A percentile compares a stretch with the other conserved stretches of the same genome.
Evolutionary conservation across 1,140 invertebrate genomes (phyloP).

Genomic region (Nephotettix cincticeps): DNA sequence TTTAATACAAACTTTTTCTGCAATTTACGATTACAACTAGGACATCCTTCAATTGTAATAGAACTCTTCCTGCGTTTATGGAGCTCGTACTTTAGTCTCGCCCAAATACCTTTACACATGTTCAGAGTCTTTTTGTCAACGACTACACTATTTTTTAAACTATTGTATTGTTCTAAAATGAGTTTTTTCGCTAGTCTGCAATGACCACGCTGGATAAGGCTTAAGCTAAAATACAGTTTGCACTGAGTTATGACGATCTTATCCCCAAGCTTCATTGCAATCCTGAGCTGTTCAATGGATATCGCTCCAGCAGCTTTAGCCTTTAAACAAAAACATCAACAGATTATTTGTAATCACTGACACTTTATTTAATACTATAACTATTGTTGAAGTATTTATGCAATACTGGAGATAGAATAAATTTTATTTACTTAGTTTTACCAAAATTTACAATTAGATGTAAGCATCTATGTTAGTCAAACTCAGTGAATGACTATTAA

Average conservation of each 20-base stretch:
- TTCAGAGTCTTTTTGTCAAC: constrained; percentile 61
- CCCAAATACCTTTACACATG: constrained; percentile 86
- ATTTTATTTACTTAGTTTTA: too few species aligned
- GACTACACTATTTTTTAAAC: constrained; percentile 50
- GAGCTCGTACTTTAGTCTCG: constrained; percentile 65
- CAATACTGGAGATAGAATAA: too few species aligned
- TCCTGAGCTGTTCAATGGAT: constrained; percentile 74
- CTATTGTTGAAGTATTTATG: too few species aligned
- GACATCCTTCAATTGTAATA: too few species aligned
- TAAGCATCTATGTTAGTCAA: too few species aligned
- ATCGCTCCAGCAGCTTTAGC: constrained; percentile 85
- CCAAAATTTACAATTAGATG: too few species aligned
- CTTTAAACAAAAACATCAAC: constrained; percentile 58
- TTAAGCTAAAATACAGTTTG: constrained; percentile 81
- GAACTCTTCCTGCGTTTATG: neutral
- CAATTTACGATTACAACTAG: too few species aligned
- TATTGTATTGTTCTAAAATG: constrained; percentile 62
- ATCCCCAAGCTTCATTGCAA: constrained; percentile 79
- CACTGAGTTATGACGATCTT: constrained; percentile 75
- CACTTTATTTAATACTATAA: too few species aligned
- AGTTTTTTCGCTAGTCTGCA: constrained; percentile 64
- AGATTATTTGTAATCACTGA: too few species aligned
- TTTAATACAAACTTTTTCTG: too few species aligned
- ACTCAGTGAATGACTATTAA: too few species aligned
- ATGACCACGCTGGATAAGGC: constrained; percentile 76